Evolutionary conservation across 2,113 vertebrate genomes (phyloP).

Genomic region (Paratilapia polleni): DNA sequence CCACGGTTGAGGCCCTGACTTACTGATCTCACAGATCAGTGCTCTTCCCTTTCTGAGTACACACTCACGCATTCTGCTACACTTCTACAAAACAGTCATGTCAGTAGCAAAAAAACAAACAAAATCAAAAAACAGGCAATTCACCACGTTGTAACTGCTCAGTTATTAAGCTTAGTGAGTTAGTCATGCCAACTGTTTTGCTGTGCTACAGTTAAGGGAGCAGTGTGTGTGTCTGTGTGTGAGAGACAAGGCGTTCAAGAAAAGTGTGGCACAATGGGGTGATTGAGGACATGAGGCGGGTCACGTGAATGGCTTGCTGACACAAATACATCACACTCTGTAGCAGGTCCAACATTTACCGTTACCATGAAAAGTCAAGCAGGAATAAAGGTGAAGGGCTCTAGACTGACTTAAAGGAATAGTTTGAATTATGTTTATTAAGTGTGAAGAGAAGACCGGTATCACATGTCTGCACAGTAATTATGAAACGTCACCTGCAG

Average conservation of each 20-base stretch:
- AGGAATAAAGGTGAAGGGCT: neutral
- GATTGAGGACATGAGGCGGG: neutral
- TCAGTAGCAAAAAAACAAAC: slow-evolving; percentile 2
- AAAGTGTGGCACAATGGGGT: neutral
- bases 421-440: neutral
- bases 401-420: neutral
- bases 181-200: slow-evolving; percentile 4
- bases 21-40: neutral
- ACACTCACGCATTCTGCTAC: neutral
- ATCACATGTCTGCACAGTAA: neutral
- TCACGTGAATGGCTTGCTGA: slow-evolving; percentile 1
- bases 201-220: slow-evolving; percentile 3
- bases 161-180: neutral
- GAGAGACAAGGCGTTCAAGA: neutral
- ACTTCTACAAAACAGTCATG: slow-evolving; percentile 8
- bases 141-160: slow-evolving; percentile 20
- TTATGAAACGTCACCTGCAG: neutral
- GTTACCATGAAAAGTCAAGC: neutral
- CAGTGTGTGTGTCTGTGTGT: neutral
- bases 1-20: neutral
- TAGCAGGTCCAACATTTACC: neutral
- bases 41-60: slow-evolving; percentile 19
- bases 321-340: neutral
- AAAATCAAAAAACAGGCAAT: neutral
- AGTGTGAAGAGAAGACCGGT: neutral